Conservation (phyloP, 2,888 invertebrate species). For the Sarcophaga caerulescens region DNA sequence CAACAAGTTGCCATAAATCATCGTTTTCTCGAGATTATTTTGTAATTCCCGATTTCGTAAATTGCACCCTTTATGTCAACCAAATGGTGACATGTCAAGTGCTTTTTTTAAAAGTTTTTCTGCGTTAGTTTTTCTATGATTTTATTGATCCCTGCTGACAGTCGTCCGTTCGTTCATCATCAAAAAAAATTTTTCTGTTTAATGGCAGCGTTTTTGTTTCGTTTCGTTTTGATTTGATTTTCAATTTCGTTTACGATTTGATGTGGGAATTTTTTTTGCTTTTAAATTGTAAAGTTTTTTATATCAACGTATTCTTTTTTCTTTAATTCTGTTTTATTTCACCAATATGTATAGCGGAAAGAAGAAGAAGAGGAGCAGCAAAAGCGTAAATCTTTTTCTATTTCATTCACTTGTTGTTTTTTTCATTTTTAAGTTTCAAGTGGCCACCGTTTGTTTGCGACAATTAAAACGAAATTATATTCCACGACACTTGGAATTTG, state of each 20-base stretch:
- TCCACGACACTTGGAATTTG: conserved; percentile 61
- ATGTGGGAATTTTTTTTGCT: conserved; percentile 72
- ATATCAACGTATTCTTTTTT: conserved; percentile 45
- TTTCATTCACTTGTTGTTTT: background rate
- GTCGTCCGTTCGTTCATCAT: conserved; percentile 48
- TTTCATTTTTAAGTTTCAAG: conserved; percentile 70
- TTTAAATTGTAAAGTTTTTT: conserved; percentile 53
- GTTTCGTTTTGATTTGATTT: conserved; percentile 44
- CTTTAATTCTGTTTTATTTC: background rate
- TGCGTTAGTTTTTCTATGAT: conserved; percentile 2
- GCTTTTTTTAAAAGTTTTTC: conserved; percentile 33
- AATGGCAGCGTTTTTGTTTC: conserved; percentile 1
- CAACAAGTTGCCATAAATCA: background rate
- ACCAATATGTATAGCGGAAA: background rate
- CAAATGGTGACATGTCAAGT: conserved; percentile 53
- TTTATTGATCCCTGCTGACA: conserved; percentile 64
- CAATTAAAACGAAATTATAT: conserved; percentile 79
- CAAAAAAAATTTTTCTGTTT: background rate
- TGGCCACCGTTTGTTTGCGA: conserved; percentile 74
- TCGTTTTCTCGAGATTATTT: conserved; percentile 1
- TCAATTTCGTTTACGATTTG: conserved; percentile 71
- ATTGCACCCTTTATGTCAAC: conserved; percentile 20
- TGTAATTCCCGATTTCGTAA: conserved; percentile 25
- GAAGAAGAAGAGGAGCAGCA: too few species aligned
- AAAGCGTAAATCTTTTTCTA: background rate